Evolutionary conservation across 1,140 invertebrate species (phyloP).

Genomic region (Harlomillsia oculata): DNA sequence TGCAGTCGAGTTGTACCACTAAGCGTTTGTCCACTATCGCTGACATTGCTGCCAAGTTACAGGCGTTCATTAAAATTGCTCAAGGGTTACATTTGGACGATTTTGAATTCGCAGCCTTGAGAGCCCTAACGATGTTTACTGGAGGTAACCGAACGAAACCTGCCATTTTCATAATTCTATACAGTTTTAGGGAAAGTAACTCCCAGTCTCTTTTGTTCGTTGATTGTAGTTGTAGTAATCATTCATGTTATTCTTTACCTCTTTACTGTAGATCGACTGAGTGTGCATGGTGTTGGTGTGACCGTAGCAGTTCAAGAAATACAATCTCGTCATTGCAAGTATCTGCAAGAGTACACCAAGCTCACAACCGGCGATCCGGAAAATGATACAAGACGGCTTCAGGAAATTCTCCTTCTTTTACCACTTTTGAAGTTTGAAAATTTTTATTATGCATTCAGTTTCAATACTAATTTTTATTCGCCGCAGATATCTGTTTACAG

Average conservation of each 20-base stretch:
- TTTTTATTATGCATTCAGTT: not conserved
- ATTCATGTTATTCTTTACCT: not conserved
- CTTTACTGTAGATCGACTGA: conserved; percentile 20
- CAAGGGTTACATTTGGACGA: conserved; percentile 64
- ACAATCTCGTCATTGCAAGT: conserved; percentile 48
- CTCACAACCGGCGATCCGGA: conserved; percentile 7
- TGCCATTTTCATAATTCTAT: no score
- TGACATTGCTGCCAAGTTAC: conserved; percentile 70
- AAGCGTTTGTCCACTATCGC: conserved; percentile 37
- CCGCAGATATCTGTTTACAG: not conserved
- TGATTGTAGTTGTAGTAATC: no score
- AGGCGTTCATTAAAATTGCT: conserved; percentile 69
- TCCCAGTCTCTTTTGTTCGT: no score
- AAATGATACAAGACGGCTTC: conserved; percentile 3
- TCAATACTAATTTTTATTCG: not conserved
- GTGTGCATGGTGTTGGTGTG: conserved; percentile 12
- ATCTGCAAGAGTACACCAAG: conserved; percentile 31
- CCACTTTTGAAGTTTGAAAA: conserved; percentile 28
- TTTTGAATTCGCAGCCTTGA: conserved; percentile 81
- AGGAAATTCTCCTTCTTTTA: conserved; percentile 23
- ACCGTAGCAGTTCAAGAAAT: conserved; percentile 58
- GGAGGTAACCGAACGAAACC: conserved; percentile 47
- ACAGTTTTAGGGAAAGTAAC: no score
- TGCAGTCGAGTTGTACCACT: conserved; percentile 40
- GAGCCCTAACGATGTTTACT: conserved; percentile 73